Evolutionary conservation across 2,888 invertebrate genomes (phyloP).

Genomic region (Neoascia interrupta): DNA sequence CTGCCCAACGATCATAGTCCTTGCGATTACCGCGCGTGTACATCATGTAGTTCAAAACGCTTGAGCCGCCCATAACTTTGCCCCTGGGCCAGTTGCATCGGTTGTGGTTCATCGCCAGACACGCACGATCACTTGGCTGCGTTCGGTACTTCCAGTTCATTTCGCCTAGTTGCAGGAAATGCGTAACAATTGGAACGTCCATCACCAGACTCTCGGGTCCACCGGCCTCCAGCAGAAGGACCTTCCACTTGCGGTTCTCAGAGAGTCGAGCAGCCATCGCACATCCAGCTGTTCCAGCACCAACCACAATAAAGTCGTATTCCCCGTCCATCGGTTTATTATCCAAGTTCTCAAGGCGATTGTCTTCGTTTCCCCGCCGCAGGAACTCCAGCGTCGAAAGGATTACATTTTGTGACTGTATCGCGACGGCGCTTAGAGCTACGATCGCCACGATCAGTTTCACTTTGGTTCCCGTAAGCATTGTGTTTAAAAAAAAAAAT

Average conservation of each 20-base stretch:
- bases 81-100: constrained; percentile 90
- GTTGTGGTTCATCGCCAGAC: constrained; percentile 87
- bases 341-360: constrained; percentile 76
- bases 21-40: constrained; percentile 86
- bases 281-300: constrained; percentile 90
- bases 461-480: constrained; percentile 33
- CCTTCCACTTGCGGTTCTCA: constrained; percentile 85
- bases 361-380: constrained; percentile 77
- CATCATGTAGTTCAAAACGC: constrained; percentile 90
- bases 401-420: constrained; percentile 73
- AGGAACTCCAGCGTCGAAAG: constrained; percentile 76
- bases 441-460: constrained; percentile 41
- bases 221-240: constrained; percentile 87
- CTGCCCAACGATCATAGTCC: constrained; percentile 89
- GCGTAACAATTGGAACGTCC: constrained; percentile 88
- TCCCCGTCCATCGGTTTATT: constrained; percentile 78
- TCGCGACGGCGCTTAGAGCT: constrained; percentile 37
- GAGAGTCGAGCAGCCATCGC: constrained; percentile 86
- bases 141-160: constrained; percentile 92
- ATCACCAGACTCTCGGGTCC: constrained; percentile 85
- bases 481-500: constrained; percentile 12
- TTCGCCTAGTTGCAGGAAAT: constrained; percentile 85
- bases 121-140: constrained; percentile 86
- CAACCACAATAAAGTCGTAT: constrained; percentile 89
- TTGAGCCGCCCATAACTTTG: constrained; percentile 90